Conservation (phyloP, 2,113 vertebrate species). For the Pachypanchax playfairii region DNA sequence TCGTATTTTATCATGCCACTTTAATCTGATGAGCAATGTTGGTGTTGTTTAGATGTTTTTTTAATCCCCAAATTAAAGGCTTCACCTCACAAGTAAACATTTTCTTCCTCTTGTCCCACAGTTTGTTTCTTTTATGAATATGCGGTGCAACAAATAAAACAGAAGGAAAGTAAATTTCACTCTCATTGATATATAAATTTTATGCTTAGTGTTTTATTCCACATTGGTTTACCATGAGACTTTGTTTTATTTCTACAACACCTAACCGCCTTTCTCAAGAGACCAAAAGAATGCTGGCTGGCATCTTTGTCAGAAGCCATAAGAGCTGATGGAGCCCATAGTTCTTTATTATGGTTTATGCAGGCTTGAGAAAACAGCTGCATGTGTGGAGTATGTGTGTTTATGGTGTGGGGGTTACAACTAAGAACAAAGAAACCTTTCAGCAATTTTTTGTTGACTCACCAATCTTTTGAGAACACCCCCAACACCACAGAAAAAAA, state of each 20-base stretch:
- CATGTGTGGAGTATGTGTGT: conserved; percentile 11
- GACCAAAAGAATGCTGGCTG: conserved; percentile 2
- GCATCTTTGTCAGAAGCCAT: conserved; percentile 25
- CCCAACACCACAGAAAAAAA: conserved; percentile 31
- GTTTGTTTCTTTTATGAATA: background rate
- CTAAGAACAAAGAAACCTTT: conserved; percentile 53
- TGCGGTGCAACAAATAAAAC: background rate
- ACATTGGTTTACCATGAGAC: background rate
- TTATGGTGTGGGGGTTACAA: background rate
- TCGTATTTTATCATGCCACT: too few species aligned
- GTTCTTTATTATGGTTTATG: conserved; percentile 33
- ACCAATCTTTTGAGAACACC: conserved; percentile 37
- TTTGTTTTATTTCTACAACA: conserved; percentile 13
- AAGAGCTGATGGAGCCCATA: conserved; percentile 14
- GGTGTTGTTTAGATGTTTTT: too few species aligned
- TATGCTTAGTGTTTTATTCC: background rate
- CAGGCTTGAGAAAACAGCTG: conserved; percentile 27
- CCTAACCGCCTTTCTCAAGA: conserved; percentile 13
- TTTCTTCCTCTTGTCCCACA: too few species aligned
- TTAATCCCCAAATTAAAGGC: too few species aligned
- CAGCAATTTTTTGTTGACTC: conserved; percentile 56
- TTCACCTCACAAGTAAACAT: too few species aligned
- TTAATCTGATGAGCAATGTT: too few species aligned
- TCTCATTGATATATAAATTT: background rate
- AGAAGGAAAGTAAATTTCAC: background rate